Percentiles rank a stretch among this genome's conserved stretches.
These are phyloP conservation scores for Pseudomugil gertrudae DNA, from an alignment of 2,797 vertebrate species.

Conservation along the genomic window DNA sequence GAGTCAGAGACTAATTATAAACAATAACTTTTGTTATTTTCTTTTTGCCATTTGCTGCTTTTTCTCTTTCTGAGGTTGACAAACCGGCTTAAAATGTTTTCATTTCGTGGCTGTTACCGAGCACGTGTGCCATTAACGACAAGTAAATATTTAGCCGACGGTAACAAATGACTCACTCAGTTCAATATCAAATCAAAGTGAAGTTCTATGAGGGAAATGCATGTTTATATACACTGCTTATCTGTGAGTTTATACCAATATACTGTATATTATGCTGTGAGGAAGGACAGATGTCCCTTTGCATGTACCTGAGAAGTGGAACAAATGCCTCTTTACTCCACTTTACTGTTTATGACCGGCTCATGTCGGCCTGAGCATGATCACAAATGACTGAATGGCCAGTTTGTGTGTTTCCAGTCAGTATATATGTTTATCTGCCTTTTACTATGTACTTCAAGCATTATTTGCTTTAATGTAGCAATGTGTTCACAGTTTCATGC, in stretches of 20 bases:
- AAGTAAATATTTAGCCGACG: constrained; percentile 11
- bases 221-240: not conserved
- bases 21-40: constrained; percentile 17
- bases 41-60: not conserved
- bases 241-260: constrained; percentile 10
- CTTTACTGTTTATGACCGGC: constrained; percentile 35
- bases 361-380: constrained; percentile 2
- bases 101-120: not conserved
- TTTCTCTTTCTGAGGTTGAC: not conserved
- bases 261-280: constrained; percentile 15
- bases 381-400: too few relatives aligned
- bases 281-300: constrained; percentile 29
- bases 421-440: too few relatives aligned
- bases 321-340: constrained; percentile 22
- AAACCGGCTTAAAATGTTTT: not conserved
- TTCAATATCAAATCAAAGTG: not conserved
- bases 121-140: not conserved
- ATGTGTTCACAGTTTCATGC: too few relatives aligned
- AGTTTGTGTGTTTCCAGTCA: too few relatives aligned
- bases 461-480: too few relatives aligned
- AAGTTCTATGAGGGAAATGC: not conserved
- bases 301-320: constrained; percentile 29
- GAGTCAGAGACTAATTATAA: constrained; percentile 17
- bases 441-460: too few relatives aligned
- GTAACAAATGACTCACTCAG: not conserved